Evolutionary conservation across 2,113 vertebrate genomes (phyloP).

Genomic region (Rhynchopsitta pachyrhyncha): DNA sequence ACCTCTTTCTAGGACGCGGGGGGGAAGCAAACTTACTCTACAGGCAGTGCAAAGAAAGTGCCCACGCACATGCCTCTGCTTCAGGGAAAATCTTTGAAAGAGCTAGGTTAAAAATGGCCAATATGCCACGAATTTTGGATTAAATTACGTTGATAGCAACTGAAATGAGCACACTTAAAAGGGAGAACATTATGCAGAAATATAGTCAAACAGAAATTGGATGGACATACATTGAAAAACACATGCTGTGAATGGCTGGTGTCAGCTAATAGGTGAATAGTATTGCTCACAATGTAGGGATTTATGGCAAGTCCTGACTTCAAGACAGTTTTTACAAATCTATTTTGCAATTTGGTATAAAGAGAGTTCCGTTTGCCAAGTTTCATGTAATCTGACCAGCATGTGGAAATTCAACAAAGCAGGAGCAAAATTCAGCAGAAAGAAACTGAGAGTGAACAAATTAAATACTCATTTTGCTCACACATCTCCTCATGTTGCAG

Average conservation of each 20-base stretch:
- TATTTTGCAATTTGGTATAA: background rate
- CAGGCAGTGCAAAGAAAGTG: background rate
- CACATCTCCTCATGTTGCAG: background rate
- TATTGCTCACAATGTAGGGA: background rate
- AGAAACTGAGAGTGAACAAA: background rate
- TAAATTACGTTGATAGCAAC: background rate
- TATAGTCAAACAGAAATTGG: background rate
- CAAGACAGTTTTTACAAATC: background rate
- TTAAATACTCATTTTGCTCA: background rate
- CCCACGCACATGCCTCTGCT: accelerated
- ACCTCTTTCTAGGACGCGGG: background rate
- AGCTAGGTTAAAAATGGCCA: background rate
- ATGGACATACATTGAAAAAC: background rate
- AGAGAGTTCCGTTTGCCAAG: background rate
- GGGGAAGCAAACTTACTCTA: background rate
- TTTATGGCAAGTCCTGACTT: background rate
- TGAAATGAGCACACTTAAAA: background rate
- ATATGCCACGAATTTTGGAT: background rate
- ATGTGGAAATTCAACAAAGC: background rate
- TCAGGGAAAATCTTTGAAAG: background rate
- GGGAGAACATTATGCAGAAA: background rate
- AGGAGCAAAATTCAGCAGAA: background rate
- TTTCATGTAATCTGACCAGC: background rate
- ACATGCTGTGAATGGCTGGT: background rate
- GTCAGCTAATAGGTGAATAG: background rate